These are phyloP conservation scores for Neodiprion virginianus DNA, from an alignment of 1,140 invertebrate species.

Conservation along the genomic window DNA sequence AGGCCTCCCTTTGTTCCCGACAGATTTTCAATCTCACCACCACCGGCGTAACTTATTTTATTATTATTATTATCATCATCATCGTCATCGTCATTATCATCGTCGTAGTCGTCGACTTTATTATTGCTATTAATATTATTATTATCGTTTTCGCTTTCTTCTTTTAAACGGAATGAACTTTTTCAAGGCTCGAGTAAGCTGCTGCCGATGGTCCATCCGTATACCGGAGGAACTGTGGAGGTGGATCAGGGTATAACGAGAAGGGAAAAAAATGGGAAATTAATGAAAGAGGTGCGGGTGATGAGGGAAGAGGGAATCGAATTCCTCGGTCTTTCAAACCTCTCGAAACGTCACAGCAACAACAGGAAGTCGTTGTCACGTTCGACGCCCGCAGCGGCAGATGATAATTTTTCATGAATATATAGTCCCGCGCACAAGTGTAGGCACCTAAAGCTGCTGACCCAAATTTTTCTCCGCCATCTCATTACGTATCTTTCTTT, in stretches of 20 bases:
- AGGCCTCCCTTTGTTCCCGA: constrained; percentile 1
- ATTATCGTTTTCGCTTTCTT: too few relatives aligned
- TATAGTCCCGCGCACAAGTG: not conserved
- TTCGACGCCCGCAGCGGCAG: not conserved
- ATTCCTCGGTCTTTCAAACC: not conserved
- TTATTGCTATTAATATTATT: too few relatives aligned
- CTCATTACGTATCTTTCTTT: not conserved
- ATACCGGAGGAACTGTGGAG: not conserved
- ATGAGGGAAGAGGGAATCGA: not conserved
- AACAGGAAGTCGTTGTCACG: constrained; percentile 2
- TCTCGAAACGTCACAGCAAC: not conserved
- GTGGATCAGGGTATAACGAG: not conserved
- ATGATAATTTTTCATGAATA: not conserved
- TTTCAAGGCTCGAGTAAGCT: too few relatives aligned
- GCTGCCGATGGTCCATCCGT: too few relatives aligned
- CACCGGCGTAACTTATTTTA: not conserved
- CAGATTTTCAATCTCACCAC: constrained; percentile 1
- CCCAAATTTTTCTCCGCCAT: not conserved
- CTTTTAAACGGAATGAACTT: too few relatives aligned
- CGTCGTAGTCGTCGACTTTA: too few relatives aligned
- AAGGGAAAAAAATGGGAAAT: not conserved
- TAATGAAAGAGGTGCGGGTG: not conserved
- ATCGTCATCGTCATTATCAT: too few relatives aligned
- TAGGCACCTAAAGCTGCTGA: not conserved
- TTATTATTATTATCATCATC: not conserved